These are phyloP conservation scores for Gorsachius magnificus DNA, from an alignment of 2,797 vertebrate genomes.

Conservation along the genomic window DNA sequence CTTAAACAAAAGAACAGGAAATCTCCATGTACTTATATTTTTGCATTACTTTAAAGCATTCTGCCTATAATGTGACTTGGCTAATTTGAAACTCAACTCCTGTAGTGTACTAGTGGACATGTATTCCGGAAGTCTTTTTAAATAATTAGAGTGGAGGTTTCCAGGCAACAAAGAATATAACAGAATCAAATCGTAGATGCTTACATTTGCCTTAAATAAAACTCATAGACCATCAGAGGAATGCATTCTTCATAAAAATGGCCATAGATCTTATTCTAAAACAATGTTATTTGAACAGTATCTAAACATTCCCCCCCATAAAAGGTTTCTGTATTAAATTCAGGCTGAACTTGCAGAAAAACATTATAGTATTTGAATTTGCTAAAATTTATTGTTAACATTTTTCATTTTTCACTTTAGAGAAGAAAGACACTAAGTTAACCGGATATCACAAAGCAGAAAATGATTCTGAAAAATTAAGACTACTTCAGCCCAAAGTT, in stretches of 20 bases:
- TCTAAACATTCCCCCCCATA: not conserved
- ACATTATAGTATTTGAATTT: not conserved
- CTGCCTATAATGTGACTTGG: not conserved
- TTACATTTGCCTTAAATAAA: not conserved
- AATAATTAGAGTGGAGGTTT: not conserved
- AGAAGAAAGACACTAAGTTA: not conserved
- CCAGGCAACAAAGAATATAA: not conserved
- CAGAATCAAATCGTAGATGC: not conserved
- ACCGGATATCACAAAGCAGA: not conserved
- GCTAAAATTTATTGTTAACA: not conserved
- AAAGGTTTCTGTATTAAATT: not conserved
- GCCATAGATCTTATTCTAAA: not conserved
- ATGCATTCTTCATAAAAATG: not conserved
- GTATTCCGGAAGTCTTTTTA: not conserved
- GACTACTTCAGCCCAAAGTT: not conserved
- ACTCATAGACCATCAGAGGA: not conserved
- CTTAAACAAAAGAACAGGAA: not conserved
- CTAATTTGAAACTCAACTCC: not conserved
- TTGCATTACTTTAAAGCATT: not conserved
- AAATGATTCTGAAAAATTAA: not conserved
- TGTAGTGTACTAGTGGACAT: not conserved
- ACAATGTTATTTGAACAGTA: not conserved
- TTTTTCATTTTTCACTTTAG: not conserved
- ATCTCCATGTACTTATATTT: not conserved
- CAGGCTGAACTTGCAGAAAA: not conserved